These are phyloP conservation scores for Heliconius charithonia DNA, from an alignment of 2,888 invertebrate species.

Conservation along the genomic window DNA sequence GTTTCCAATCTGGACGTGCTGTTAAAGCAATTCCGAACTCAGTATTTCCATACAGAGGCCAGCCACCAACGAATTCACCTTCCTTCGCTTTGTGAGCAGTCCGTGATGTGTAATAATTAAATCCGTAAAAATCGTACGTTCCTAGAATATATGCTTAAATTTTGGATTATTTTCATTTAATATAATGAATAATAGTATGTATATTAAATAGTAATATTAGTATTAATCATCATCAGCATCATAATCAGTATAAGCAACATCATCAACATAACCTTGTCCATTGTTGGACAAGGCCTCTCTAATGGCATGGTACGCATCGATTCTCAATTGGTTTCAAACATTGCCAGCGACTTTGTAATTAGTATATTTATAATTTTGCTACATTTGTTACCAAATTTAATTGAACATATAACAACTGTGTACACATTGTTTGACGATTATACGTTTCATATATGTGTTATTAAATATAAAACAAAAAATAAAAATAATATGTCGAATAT, in stretches of 20 bases:
- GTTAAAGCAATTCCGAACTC: constrained; percentile 38
- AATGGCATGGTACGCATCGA: not conserved
- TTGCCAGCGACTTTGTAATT: too few species aligned
- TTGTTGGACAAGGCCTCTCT: not conserved
- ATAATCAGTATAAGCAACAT: not conserved
- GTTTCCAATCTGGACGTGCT: constrained; percentile 49
- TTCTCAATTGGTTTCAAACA: not conserved
- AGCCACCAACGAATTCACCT: constrained; percentile 50
- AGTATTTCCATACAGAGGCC: constrained; percentile 35
- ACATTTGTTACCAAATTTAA: too few species aligned
- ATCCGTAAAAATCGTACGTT: constrained; percentile 85
- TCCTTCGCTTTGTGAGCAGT: constrained; percentile 55
- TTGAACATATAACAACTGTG: too few species aligned
- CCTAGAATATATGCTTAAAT: constrained; percentile 34
- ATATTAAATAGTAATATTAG: not conserved
- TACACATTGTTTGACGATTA: too few species aligned
- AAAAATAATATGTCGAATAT: too few species aligned
- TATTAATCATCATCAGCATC: not conserved
- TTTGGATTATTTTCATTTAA: too few species aligned
- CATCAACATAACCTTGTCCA: not conserved
- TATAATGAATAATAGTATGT: not conserved
- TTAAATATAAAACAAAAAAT: too few species aligned
- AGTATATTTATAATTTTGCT: too few species aligned
- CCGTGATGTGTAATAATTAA: constrained; percentile 85
- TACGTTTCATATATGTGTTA: too few species aligned